These are phyloP conservation scores for Pangasius sanitwongsei DNA, from an alignment of 2,797 vertebrate genomes.

Conservation along the genomic window DNA sequence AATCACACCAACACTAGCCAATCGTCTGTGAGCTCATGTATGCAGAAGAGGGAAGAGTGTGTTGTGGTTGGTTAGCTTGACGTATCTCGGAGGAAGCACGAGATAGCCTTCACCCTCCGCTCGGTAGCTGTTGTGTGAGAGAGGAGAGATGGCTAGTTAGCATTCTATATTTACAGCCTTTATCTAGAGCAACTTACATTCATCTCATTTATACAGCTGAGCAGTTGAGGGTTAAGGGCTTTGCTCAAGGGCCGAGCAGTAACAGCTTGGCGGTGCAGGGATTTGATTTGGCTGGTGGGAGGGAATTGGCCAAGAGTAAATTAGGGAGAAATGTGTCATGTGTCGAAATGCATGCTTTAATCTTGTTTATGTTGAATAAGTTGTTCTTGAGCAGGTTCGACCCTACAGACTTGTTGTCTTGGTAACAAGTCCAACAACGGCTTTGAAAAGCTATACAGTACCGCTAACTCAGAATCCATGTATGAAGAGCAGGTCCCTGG, in stretches of 20 bases:
- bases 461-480: neutral
- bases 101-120: neutral
- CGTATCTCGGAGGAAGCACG: neutral
- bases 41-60: neutral
- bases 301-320: too few relatives aligned
- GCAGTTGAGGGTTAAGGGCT: too few relatives aligned
- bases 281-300: too few relatives aligned
- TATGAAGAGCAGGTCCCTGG: neutral
- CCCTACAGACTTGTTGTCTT: neutral
- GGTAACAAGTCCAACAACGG: neutral
- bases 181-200: too few relatives aligned
- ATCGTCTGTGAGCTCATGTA: neutral
- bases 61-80: neutral
- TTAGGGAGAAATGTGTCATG: too few relatives aligned
- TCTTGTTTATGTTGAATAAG: neutral
- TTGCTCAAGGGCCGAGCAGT: too few relatives aligned
- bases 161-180: too few relatives aligned
- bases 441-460: neutral
- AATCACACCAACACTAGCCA: neutral
- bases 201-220: too few relatives aligned
- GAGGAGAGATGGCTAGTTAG: neutral
- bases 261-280: too few relatives aligned
- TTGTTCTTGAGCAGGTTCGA: neutral
- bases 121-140: neutral
- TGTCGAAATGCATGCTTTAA: neutral